These are phyloP conservation scores for Papilio polyxenes DNA, from an alignment of 1,140 invertebrate genomes.

Conservation along the genomic window DNA sequence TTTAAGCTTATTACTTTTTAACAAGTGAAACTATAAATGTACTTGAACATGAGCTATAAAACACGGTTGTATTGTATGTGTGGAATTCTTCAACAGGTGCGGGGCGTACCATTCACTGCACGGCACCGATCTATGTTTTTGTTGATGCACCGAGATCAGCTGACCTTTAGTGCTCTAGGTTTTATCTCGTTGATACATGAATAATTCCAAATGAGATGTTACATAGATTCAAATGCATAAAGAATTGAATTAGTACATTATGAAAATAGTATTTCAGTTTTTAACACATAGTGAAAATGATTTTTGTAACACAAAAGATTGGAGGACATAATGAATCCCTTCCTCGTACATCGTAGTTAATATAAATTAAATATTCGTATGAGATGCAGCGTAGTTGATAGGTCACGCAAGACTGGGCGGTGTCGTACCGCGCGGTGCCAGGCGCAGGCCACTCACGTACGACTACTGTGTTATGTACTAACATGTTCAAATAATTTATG, in stretches of 20 bases:
- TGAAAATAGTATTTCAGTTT: too few relatives aligned
- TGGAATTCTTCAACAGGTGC: not conserved
- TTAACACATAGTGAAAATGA: too few relatives aligned
- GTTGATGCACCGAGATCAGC: constrained; percentile 15
- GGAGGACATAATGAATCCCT: not conserved
- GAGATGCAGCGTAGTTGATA: constrained; percentile 17
- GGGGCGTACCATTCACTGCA: not conserved
- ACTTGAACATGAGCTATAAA: not conserved
- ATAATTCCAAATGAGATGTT: not conserved
- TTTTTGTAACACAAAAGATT: too few relatives aligned
- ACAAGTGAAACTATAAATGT: not conserved
- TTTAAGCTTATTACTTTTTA: not conserved
- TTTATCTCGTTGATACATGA: not conserved
- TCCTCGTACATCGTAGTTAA: not conserved
- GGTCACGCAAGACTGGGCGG: not conserved
- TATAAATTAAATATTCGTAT: not conserved
- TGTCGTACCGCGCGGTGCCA: constrained; percentile 18
- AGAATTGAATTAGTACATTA: too few relatives aligned
- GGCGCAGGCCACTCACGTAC: constrained; percentile 5
- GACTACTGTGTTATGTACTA: not conserved
- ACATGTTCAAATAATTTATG: not conserved
- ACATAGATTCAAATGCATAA: not conserved
- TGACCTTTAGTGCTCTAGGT: constrained; percentile 10
- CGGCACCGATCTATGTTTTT: not conserved
- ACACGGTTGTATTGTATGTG: constrained; percentile 1